Base-by-base conservation (phyloP, 2,888 invertebrate genomes). In the Coenonympha glycerion region DNA sequence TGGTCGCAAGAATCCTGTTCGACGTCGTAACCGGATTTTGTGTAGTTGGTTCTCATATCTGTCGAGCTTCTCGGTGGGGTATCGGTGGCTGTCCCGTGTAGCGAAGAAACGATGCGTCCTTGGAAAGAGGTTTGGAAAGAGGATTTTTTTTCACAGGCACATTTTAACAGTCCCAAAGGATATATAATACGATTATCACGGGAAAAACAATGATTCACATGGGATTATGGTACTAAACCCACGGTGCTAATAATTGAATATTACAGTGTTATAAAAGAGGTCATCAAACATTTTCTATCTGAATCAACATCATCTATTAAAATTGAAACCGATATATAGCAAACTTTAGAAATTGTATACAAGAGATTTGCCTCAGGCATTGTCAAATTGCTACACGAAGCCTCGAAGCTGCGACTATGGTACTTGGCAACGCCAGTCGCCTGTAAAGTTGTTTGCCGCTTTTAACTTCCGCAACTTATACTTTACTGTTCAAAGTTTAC, bases 1-100 rank as follows among this genome's bases (percentile, higher is more conserved):
- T 92, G 91, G 71, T 94, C 93, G 55, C 90, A 89, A 60, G 87
- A 83, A 69, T 91, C 91, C 52, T 88, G 88, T 71, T 90, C 90
- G 74, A 90, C 89, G 71, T 90, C 89, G 62, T 88, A 90, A 69
- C 85, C 85, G 53, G 88, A 86, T 73, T 90, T 90, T 61, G 89
- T 83, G 63, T 87, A 90, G 63, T 89, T 89, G 2, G 83, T 80
- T 73, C 88, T 75, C 66, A 86, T 71, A 42, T 86, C 84, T 26
- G 84, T 79, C 8, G 78, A 70, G 61, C 75, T 81, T 58, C 82
- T 74, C 24, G 85, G 86, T n/a, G 85, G 82, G 84, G 85, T 22
- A 87, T 73, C 0, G 84, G 86, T 15, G 84, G 79, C 57, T 86
- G 79, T 1, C 69, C 65, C n/a, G 81, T 71, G 59, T 80, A 87